Evolutionary conservation across 2,113 vertebrate species (phyloP).

Genomic region (Tetrax tetrax): DNA sequence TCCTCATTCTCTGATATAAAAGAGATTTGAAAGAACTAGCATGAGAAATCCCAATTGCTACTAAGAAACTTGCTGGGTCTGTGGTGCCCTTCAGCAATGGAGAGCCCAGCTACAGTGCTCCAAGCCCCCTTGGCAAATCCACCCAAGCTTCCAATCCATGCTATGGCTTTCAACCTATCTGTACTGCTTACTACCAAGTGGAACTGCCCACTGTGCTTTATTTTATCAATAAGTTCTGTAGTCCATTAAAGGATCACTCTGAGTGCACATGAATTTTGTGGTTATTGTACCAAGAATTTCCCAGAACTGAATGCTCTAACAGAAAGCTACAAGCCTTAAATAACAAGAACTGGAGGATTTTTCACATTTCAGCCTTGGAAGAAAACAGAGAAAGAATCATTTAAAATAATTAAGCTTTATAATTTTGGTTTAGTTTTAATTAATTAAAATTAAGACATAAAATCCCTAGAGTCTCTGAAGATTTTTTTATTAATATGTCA

Average conservation of each 20-base stretch:
- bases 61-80: neutral
- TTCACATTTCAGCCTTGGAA: neutral
- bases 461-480: neutral
- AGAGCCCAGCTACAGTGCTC: neutral
- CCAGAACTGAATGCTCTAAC: neutral
- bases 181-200: neutral
- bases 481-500: neutral
- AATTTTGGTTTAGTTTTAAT: neutral
- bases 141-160: neutral
- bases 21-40: neutral
- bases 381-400: neutral
- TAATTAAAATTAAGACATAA: conserved; percentile 24
- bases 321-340: neutral
- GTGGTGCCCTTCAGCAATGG: neutral
- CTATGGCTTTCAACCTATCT: neutral
- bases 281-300: neutral
- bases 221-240: neutral
- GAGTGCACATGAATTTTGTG: neutral
- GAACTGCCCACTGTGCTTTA: neutral
- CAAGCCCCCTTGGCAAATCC: neutral
- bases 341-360: neutral
- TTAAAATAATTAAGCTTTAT: neutral
- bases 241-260: neutral
- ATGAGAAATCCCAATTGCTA: neutral
- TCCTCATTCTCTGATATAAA: neutral